Evolutionary conservation across 2,113 vertebrate species (phyloP).

Genomic region (Oostethus manadensis): DNA sequence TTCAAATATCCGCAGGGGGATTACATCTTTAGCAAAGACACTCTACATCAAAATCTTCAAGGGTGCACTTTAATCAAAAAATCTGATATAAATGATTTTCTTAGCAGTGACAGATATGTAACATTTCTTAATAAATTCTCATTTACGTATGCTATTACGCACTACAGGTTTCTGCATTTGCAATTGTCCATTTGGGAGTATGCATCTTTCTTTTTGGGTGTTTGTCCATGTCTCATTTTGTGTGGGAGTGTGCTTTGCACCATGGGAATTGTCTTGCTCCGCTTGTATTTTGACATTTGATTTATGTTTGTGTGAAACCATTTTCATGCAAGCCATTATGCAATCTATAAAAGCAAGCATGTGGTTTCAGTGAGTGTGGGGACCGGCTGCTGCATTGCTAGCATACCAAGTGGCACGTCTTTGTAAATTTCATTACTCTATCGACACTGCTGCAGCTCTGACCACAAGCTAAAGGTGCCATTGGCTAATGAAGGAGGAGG

Average conservation of each 20-base stretch:
- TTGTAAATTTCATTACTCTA: constrained; percentile 71
- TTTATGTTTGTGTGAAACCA: constrained; percentile 76
- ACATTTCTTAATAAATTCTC: constrained; percentile 75
- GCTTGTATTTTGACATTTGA: constrained; percentile 76
- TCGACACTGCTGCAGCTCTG: constrained; percentile 60
- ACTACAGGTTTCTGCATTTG: constrained; percentile 61
- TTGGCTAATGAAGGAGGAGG: constrained; percentile 68
- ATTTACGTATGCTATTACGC: constrained; percentile 65
- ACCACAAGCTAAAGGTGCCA: constrained; percentile 71
- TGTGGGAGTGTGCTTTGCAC: constrained; percentile 53
- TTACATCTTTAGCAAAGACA: constrained; percentile 51
- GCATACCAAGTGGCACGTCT: constrained; percentile 76
- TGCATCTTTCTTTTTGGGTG: constrained; percentile 30
- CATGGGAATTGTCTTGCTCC: constrained; percentile 68
- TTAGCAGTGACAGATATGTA: constrained; percentile 76
- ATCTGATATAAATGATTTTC: constrained; percentile 74
- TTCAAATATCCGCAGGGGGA: background rate
- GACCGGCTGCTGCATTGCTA: constrained; percentile 61
- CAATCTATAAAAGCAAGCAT: constrained; percentile 72
- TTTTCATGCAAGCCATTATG: constrained; percentile 75
- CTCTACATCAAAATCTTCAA: constrained; percentile 67
- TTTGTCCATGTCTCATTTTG: constrained; percentile 16
- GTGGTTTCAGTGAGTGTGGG: constrained; percentile 66
- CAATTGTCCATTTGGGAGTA: constrained; percentile 39
- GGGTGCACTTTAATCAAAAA: constrained; percentile 72